Base-by-base conservation (phyloP, 1,140 invertebrate genomes). In the Cydia splendana region DNA sequence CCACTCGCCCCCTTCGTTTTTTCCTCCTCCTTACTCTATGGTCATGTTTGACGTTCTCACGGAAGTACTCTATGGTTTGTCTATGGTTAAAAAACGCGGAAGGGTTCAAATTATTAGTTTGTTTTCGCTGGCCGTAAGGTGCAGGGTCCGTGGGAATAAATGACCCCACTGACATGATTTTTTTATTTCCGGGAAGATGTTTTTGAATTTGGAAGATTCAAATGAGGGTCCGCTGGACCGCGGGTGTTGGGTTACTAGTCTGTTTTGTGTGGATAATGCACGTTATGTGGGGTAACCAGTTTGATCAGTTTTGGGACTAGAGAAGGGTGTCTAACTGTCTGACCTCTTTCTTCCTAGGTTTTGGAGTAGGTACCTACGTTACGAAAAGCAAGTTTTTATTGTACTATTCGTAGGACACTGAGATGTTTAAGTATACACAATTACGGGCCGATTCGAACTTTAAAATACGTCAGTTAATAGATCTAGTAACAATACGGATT, bases 101-200 rank as follows among this genome's bases (percentile, higher is more conserved):
- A 91, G 90, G 90, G 90, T 90, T 91, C 53, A 65, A 88, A 88
- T 89, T 87, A 90, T 86, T 84, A 88, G 85, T 89, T 87, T 87
- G 88, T 88, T 88, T 89, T 85, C 76, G 65, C 81, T 80, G 82
- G 80, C 82, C 80, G 86, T 89, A 87, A 88, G 85, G 87, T 90
- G 87, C 79, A 78, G 30, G 51, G 20, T 71, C 76, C 84, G 85
- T 88, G 87, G 86, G 87, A 88, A 88, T 82, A 81, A 85, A 78
- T 89, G 87, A 88, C 88, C 88, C 86, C 87, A 83, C 78, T 78
- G 79, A 53, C 15, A 76, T 77, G 79, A 80, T 79, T 77, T 85
- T 87, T 89, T 89, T 89, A 85, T 78, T 84, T 90, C 88, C 88
- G 87, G 88, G 20, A 81, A 82, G 81, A 79, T 82, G 81, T 79